Evolutionary conservation across 1,140 invertebrate species (phyloP), one percentile per base, ranked within the genome.

Genomic region (Ostrea denselamellosa): DNA sequence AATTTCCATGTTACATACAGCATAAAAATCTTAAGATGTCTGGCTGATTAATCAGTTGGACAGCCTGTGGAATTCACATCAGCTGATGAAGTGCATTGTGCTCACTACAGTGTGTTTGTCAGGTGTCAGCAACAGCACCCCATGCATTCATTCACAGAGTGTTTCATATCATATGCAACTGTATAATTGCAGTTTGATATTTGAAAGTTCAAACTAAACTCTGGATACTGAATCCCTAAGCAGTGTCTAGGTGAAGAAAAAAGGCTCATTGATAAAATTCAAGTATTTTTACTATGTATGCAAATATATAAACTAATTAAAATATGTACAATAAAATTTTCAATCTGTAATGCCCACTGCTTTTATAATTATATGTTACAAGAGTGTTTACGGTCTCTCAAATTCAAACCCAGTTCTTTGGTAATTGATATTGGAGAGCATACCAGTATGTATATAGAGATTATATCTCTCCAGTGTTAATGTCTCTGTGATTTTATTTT

Each of bases 401-500:
- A 9, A 2, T 10, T 14, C 5, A 25, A 28, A 25, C 28, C 68
- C 25, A 7, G 34, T 25, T 25, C 56, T 8, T 28, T 77, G 25
- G 58, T 5, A 25, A 77, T 25, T 12, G 28, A 22, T 77, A 28
- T 77, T 25, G 12, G 22, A 25, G 28, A 34, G 28, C 68, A 77
- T 77, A 44, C 34, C 34, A 44, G 34, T 44, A 34, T 77, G 68
- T 10, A 28, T 10, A 28, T 22, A 77, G 68, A 77, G 68, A 77
- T 77, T 28, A 28, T 10, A 77, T 77, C 68, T 77, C 25, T 77
- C 14, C 28, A 34, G 68, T 28, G 53, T 83, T 77, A 54, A 52
- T 54, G 82, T 83, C 82, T 54, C 22, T 52, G 17, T 51, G 52
- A 28, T 54, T 83, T 83, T 83, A 22, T 83, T 54, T 83, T 83